Evolutionary conservation across 2,113 vertebrate genomes (phyloP).

Genomic region (Cephalopterus ornatus): DNA sequence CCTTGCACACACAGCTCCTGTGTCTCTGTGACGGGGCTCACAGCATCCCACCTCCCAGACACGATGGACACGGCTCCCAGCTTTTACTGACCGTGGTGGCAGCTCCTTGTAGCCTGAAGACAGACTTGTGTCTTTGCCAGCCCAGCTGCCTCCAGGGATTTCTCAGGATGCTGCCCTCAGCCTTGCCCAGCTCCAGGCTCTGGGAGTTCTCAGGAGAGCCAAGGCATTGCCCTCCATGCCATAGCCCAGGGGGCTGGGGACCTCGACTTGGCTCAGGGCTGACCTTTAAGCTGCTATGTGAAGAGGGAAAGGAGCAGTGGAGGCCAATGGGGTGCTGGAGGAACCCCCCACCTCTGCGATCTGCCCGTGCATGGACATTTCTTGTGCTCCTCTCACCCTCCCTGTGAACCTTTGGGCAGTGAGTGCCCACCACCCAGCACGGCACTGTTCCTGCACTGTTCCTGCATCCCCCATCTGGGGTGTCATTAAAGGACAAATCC

Average conservation of each 20-base stretch:
- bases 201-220: background rate
- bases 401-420: background rate
- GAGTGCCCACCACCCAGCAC: background rate
- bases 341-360: background rate
- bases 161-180: background rate
- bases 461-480: background rate
- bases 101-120: background rate
- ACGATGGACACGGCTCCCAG: background rate
- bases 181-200: background rate
- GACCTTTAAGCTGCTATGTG: background rate
- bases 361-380: background rate
- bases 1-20: background rate
- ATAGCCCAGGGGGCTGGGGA: background rate
- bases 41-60: background rate
- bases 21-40: background rate
- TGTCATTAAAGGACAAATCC: conserved; percentile 41
- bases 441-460: background rate
- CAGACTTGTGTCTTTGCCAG: background rate
- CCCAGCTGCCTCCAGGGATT: background rate
- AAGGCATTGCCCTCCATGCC: background rate
- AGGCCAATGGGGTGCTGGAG: rapidly evolving
- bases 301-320: background rate
- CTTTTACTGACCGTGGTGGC: background rate
- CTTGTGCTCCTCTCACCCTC: background rate
- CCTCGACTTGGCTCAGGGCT: background rate